A percentile compares a stretch with the other conserved stretches of the same genome.
Evolutionary conservation across 2,797 vertebrate species (phyloP).

Genomic region (Myripristis jacobus): DNA sequence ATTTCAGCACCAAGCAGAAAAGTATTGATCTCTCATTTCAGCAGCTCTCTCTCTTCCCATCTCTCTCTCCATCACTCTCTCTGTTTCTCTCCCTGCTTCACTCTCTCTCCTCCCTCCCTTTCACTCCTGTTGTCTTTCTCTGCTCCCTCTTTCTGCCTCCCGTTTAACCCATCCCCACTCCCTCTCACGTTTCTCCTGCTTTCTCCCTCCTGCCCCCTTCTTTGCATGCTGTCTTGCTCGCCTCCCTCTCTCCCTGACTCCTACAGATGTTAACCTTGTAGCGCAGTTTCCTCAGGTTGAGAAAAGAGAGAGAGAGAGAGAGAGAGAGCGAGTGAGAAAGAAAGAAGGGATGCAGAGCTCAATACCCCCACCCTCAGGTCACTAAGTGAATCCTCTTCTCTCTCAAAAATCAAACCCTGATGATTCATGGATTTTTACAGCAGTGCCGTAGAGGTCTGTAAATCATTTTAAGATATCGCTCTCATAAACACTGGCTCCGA

Average conservation of each 20-base stretch:
- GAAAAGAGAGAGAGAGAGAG: slow-evolving; percentile 42
- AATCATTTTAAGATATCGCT: slow-evolving; percentile 67
- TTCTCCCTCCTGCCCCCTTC: slow-evolving; percentile 1
- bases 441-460: slow-evolving; percentile 63
- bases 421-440: slow-evolving; percentile 72
- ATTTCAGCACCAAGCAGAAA: slow-evolving; percentile 69
- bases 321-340: slow-evolving; percentile 20
- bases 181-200: too few relatives aligned
- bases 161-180: too few relatives aligned
- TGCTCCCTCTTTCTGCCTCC: too few relatives aligned
- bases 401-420: slow-evolving; percentile 68
- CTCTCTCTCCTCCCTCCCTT: too few relatives aligned
- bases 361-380: slow-evolving; percentile 83
- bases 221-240: slow-evolving; percentile 24
- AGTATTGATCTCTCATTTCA: slow-evolving; percentile 76
- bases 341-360: slow-evolving; percentile 69
- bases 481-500: slow-evolving; percentile 59
- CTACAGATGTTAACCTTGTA: slow-evolving; percentile 81
- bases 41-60: slow-evolving; percentile 56
- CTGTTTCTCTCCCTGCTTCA: not conserved
- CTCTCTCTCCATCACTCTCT: slow-evolving; percentile 40
- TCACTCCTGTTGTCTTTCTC: not conserved
- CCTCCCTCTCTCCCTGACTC: slow-evolving; percentile 57
- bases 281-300: slow-evolving; percentile 75
- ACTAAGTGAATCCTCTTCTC: slow-evolving; percentile 35